Percentiles rank a stretch among this genome's conserved stretches.
Conservation (phyloP, 1,140 invertebrate genomes). For the Dolichoris vasculosae region DNA sequence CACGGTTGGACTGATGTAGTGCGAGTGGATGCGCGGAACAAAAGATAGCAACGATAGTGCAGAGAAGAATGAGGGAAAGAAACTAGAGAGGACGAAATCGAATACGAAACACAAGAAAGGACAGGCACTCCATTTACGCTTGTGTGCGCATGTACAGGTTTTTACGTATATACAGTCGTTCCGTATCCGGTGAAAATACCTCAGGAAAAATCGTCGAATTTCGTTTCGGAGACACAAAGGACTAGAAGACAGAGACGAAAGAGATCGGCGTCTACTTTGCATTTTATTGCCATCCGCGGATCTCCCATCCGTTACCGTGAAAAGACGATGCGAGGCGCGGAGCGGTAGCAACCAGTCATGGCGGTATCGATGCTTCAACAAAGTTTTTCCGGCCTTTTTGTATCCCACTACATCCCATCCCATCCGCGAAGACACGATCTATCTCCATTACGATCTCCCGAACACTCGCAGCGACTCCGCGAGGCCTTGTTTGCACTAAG, state of each 20-base stretch:
- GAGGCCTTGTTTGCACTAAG: no score
- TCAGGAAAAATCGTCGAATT: conserved; percentile 25
- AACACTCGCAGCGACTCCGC: no score
- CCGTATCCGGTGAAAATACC: conserved; percentile 2
- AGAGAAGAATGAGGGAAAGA: not conserved
- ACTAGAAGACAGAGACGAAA: not conserved
- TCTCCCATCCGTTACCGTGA: conserved; percentile 44
- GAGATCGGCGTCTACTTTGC: conserved; percentile 58
- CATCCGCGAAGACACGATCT: not conserved
- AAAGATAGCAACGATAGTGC: conserved; percentile 10
- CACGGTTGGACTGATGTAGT: conserved; percentile 35
- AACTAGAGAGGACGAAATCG: conserved; percentile 26
- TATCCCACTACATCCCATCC: not conserved
- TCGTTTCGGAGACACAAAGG: not conserved
- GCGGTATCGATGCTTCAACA: not conserved
- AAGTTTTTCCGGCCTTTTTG: not conserved
- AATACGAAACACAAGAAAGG: conserved; percentile 42
- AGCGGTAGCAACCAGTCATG: not conserved
- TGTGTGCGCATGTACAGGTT: not conserved
- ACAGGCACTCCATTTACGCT: not conserved
- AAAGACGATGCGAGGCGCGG: not conserved
- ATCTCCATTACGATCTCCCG: not conserved
- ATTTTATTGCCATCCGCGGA: conserved; percentile 63
- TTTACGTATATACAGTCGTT: not conserved
- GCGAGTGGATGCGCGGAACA: conserved; percentile 36